Evolutionary conservation across 2,113 vertebrate genomes (phyloP).

Genomic region (Cephalopterus ornatus): DNA sequence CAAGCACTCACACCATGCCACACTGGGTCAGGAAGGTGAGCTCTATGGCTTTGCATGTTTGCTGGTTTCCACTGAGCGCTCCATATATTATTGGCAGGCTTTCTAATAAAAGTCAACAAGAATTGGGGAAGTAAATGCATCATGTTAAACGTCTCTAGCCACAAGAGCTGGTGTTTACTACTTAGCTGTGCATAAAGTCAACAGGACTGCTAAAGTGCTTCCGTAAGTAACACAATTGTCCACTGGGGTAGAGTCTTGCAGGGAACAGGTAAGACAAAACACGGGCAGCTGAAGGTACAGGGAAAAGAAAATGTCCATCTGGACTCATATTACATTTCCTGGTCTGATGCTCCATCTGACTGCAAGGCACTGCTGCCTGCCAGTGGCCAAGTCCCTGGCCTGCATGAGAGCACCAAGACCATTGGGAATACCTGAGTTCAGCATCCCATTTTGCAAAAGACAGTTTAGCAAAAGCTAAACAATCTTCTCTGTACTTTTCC

Average conservation of each 20-base stretch:
- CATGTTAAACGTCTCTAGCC: neutral
- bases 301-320: neutral
- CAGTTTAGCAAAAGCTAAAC: neutral
- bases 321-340: neutral
- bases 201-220: neutral
- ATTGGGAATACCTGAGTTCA: neutral
- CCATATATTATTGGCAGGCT: neutral
- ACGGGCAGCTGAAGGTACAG: neutral
- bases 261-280: neutral
- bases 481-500: neutral
- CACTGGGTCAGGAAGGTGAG: slow-evolving; percentile 94
- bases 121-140: neutral
- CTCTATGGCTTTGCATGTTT: neutral
- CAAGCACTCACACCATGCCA: slow-evolving; percentile 95
- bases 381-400: neutral
- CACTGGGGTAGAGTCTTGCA: neutral
- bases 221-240: neutral
- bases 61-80: neutral
- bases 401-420: accelerated
- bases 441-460: neutral
- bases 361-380: neutral
- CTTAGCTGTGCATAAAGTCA: neutral
- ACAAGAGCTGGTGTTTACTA: neutral
- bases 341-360: neutral
- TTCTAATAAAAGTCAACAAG: slow-evolving; percentile 10